Conservation (phyloP, 2,797 vertebrate genomes). For the Chromis chromis region DNA sequence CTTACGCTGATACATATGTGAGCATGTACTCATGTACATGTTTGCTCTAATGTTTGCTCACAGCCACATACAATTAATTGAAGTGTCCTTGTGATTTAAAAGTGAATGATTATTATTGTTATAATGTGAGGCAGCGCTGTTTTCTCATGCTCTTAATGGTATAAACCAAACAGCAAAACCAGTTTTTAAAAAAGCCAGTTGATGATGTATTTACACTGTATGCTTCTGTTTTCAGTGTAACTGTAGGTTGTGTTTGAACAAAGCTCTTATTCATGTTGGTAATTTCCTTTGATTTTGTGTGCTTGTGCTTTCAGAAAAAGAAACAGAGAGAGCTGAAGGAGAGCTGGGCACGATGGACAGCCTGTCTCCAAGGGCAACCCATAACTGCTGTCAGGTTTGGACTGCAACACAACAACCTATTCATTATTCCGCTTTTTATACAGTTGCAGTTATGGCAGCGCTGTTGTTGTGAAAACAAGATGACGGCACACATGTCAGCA, state of each 20-base stretch:
- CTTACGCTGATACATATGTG: conserved; percentile 13
- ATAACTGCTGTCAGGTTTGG: conserved; percentile 90
- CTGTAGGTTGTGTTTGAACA: not conserved
- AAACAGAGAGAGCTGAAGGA: conserved; percentile 81
- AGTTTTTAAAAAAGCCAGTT: not conserved
- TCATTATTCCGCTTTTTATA: conserved; percentile 57
- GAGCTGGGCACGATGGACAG: conserved; percentile 90
- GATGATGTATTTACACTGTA: not conserved
- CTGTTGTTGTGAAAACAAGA: conserved; percentile 47
- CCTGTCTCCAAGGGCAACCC: conserved; percentile 84
- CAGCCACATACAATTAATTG: not conserved
- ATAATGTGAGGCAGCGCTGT: not conserved
- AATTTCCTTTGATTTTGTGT: conserved; percentile 16
- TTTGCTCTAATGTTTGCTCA: conserved; percentile 4
- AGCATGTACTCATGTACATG: conserved; percentile 15
- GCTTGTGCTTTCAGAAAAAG: conserved; percentile 77
- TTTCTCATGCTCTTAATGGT: not conserved
- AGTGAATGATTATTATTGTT: not conserved
- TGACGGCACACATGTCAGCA: conserved; percentile 42
- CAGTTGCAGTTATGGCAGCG: conserved; percentile 41
- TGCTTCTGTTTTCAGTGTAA: conserved; percentile 12
- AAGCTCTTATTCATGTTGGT: conserved; percentile 24
- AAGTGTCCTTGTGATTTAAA: conserved; percentile 2
- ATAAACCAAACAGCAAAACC: not conserved
- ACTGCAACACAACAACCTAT: conserved; percentile 62